Conservation (phyloP, 2,888 invertebrate genomes). For the Onchidella celtica region DNA sequence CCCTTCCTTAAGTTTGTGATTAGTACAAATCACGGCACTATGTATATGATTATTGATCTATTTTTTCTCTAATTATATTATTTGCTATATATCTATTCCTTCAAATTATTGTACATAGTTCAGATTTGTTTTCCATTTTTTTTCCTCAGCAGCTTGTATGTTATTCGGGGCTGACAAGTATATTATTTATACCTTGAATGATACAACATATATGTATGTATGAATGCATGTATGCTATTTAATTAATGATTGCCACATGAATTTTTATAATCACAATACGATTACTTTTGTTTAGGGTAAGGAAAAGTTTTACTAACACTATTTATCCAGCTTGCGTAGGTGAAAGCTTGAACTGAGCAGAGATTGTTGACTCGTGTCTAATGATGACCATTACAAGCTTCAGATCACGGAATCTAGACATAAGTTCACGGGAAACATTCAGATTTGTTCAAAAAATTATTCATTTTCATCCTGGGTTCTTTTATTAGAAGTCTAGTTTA, state of each 20-base stretch:
- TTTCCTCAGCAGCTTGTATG: neutral
- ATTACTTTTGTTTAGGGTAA: neutral
- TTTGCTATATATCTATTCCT: neutral
- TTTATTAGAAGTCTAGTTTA: neutral
- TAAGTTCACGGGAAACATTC: too few relatives aligned
- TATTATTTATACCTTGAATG: neutral
- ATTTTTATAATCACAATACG: neutral
- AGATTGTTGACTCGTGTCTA: neutral
- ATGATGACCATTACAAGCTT: neutral
- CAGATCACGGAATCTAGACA: neutral
- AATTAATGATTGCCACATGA: neutral
- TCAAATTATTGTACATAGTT: neutral
- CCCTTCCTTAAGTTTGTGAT: conserved; percentile 23
- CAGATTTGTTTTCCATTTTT: neutral
- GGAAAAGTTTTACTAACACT: neutral
- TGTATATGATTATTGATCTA: neutral
- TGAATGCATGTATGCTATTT: neutral
- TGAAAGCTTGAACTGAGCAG: too few relatives aligned
- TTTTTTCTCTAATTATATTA: neutral
- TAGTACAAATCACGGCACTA: neutral
- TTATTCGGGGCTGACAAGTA: conserved; percentile 7
- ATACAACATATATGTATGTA: conserved; percentile 13
- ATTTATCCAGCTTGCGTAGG: neutral
- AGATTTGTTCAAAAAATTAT: too few relatives aligned
- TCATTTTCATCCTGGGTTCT: too few relatives aligned